Conservation (phyloP, 2,888 invertebrate species). For the Bellardia pandia region DNA sequence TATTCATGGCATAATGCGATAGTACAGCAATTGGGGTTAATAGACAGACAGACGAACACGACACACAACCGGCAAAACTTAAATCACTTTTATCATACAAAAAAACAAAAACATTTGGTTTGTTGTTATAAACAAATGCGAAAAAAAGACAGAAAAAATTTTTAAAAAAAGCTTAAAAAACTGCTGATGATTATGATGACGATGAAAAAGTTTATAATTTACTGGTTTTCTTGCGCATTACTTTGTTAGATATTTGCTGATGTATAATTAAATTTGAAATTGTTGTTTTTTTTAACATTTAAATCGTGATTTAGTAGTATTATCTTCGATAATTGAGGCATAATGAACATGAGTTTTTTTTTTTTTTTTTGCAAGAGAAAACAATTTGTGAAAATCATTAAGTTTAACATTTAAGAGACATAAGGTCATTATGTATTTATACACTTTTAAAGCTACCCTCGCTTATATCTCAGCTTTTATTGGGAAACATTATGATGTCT, state of each 20-base stretch:
- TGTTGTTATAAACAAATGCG: conserved; percentile 5
- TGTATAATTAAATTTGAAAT: conserved; percentile 48
- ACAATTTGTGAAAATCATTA: conserved; percentile 16
- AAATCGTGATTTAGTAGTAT: conserved; percentile 64
- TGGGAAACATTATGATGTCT: neutral
- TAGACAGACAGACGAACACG: conserved; percentile 15
- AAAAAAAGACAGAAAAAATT: conserved; percentile 7
- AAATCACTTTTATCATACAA: conserved; percentile 32
- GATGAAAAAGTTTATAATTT: conserved; percentile 37
- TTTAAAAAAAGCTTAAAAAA: too few relatives aligned
- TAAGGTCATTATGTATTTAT: conserved; percentile 1
- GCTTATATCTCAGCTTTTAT: neutral
- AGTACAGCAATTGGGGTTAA: conserved; percentile 74
- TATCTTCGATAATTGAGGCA: conserved; percentile 59
- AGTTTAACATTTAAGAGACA: conserved; percentile 16
- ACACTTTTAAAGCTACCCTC: too few relatives aligned
- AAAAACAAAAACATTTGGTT: conserved; percentile 18
- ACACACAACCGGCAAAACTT: conserved; percentile 36
- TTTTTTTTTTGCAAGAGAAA: neutral
- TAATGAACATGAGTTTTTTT: conserved; percentile 50
- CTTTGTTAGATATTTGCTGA: conserved; percentile 26
- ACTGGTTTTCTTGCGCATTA: conserved; percentile 10
- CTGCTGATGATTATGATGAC: conserved; percentile 27
- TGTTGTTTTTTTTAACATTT: conserved; percentile 14
- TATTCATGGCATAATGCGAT: conserved; percentile 63